A percentile compares a stretch with the other conserved stretches of the same genome.
phyloP scores from a whole-genome alignment of 2,797 vertebrate genomes.

The Amniataba percoides region DNA sequence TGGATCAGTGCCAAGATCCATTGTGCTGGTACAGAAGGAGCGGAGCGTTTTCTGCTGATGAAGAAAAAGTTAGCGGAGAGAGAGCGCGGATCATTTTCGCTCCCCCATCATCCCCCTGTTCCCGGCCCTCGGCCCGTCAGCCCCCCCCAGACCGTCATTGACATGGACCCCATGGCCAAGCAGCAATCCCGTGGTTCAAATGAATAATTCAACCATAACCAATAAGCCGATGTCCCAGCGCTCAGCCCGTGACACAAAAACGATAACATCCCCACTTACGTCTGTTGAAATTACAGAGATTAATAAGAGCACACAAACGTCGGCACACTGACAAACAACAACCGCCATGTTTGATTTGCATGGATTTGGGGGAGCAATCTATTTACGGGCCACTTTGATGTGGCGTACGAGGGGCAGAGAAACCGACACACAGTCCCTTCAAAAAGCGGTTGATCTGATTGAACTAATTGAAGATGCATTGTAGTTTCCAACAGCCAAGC shows the following conservation, averaged over 20 bases:
- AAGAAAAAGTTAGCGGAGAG: conserved; percentile 47
- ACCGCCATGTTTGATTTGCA: conserved; percentile 76
- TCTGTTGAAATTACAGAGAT: conserved; percentile 81
- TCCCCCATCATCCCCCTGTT: conserved; percentile 27
- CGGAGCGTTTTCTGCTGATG: conserved; percentile 70
- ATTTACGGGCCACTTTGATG: conserved; percentile 64
- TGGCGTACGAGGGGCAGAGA: conserved; percentile 25
- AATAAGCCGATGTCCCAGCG: conserved; percentile 73
- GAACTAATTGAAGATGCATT: conserved; percentile 46
- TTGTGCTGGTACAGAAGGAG: conserved; percentile 25
- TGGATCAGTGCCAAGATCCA: conserved; percentile 57
- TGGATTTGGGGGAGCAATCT: conserved; percentile 68
- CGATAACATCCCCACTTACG: conserved; percentile 73
- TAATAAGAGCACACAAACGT: conserved; percentile 73
- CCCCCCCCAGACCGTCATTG: conserved; percentile 63
- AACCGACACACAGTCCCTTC: conserved; percentile 14
- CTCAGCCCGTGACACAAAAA: conserved; percentile 75
- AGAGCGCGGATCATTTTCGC: conserved; percentile 67
- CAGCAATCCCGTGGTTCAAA: conserved; percentile 69
- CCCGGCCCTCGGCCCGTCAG: conserved; percentile 50
- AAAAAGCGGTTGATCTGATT: conserved; percentile 56
- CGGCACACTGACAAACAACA: conserved; percentile 67
- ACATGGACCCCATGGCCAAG: conserved; percentile 71
- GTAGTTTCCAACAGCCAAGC: conserved; percentile 15
- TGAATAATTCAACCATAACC: conserved; percentile 83